Conservation (phyloP, 2,113 vertebrate genomes). For the Lophochroa leadbeateri region DNA sequence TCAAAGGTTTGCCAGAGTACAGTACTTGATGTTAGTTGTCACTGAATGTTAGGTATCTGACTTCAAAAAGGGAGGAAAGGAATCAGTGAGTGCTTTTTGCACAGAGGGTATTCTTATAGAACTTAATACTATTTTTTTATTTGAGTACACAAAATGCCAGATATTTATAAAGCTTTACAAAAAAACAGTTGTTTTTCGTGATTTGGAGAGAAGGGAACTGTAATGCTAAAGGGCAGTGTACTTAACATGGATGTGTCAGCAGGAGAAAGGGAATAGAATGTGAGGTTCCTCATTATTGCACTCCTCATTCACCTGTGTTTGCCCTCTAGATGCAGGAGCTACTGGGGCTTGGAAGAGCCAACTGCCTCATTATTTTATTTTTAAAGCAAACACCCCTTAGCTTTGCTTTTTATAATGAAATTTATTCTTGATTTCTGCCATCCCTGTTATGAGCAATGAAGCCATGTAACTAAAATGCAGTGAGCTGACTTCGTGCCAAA, state of each 20-base stretch:
- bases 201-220: neutral
- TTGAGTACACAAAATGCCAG: neutral
- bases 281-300: neutral
- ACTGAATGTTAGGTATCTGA: neutral
- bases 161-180: neutral
- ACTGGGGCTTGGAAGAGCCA: neutral
- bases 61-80: neutral
- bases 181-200: neutral
- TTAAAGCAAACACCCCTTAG: neutral
- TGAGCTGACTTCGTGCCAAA: neutral
- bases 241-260: neutral
- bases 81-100: neutral
- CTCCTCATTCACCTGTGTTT: neutral
- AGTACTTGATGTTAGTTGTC: neutral
- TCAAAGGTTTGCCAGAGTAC: neutral
- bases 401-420: neutral
- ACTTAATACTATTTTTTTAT: neutral
- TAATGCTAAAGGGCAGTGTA: neutral
- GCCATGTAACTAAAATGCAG: neutral
- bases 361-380: neutral
- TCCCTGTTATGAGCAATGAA: neutral
- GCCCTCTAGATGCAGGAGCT: neutral
- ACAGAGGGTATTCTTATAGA: neutral
- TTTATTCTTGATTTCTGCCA: neutral
- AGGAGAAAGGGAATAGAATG: neutral